Evolutionary conservation across 2,797 vertebrate species (phyloP), one percentile per base, ranked within the genome.

Genomic region (Danionella dracula): DNA sequence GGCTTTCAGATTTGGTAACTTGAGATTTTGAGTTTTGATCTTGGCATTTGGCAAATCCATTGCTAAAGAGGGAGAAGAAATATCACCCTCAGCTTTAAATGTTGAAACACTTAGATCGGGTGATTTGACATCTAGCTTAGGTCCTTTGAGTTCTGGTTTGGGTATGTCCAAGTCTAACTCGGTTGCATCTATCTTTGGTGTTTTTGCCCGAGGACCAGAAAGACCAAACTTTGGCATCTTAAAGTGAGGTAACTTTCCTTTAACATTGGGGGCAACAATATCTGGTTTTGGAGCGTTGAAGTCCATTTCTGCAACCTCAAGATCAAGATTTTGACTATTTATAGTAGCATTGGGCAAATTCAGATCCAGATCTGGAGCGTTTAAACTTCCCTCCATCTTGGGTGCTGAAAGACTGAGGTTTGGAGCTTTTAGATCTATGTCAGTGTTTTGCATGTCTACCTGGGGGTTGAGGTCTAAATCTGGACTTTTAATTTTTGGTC

Each of bases 401-500:
- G 61, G 55, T 41, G 45, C 27, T 37, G 58, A 55, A 23, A 69
- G 53, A 55, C 11, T 53, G 5, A 72, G 45, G 13, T 58, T 37
- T 66, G 74, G 73, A 29, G 51, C 56, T 4, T 78, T 71, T 1
- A 87, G 2, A 20, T 73, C 31, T 59, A 51, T 13, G 16, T 68
- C 56, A 0, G 73, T 61, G 27, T 51, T 56, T 5, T 78, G 67
- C 1, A 86, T 2, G 13, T 29, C 76, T 15, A 63, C 51, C 60
- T 81, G 31, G 21, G 17, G 16, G 7, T 60, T 60, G 41, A 46
- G 29, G 31, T 46, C 57, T 21, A 46, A 9, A 19, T 59, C 45
- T 7, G 82, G 75, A 56, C 55, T 76, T 79, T 84, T 85, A 1
- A 82, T 16, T 67, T 88, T 89, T 9, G 74, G 17, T 38, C 68